These are phyloP conservation scores for Cheilosia urbana DNA, from an alignment of 2,888 invertebrate species.

Conservation along the genomic window DNA sequence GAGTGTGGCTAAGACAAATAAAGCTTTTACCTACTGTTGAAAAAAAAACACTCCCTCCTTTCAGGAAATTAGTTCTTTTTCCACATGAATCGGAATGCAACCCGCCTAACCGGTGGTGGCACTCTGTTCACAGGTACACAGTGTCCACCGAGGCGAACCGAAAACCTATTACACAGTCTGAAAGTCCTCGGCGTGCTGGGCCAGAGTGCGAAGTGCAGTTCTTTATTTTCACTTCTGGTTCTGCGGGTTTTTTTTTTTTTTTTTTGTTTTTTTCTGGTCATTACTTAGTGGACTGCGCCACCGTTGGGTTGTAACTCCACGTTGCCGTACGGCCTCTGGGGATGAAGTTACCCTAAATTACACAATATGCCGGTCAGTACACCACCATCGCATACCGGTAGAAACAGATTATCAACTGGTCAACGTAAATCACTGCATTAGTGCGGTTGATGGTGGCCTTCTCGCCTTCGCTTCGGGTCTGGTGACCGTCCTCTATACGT, in stretches of 20 bases:
- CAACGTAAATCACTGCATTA: constrained; percentile 75
- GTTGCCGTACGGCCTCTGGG: constrained; percentile 64
- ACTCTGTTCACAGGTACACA: constrained; percentile 51
- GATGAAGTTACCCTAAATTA: constrained; percentile 81
- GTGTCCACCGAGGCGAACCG: constrained; percentile 53
- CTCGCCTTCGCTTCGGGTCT: constrained; percentile 71
- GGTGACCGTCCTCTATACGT: constrained; percentile 66
- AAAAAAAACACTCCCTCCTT: constrained; percentile 12
- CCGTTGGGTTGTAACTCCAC: constrained; percentile 55
- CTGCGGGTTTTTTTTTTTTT: too few relatives aligned
- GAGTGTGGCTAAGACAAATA: constrained; percentile 42
- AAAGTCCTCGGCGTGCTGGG: constrained; percentile 49
- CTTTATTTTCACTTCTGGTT: constrained; percentile 70
- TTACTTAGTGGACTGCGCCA: constrained; percentile 26
- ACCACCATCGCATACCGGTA: constrained; percentile 43
- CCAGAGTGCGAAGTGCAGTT: constrained; percentile 72
- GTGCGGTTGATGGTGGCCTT: constrained; percentile 61
- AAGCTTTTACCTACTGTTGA: not conserved
- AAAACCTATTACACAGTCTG: constrained; percentile 69
- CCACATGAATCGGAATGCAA: constrained; percentile 57
- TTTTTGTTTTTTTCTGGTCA: constrained; percentile 50
- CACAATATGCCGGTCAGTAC: constrained; percentile 81
- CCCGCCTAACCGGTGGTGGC: constrained; percentile 7
- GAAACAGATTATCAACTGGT: constrained; percentile 72
- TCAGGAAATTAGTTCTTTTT: constrained; percentile 41